Evolutionary conservation across 2,797 vertebrate genomes (phyloP), one percentile per base, ranked within the genome.

Genomic region (Argyrosomus regius): DNA sequence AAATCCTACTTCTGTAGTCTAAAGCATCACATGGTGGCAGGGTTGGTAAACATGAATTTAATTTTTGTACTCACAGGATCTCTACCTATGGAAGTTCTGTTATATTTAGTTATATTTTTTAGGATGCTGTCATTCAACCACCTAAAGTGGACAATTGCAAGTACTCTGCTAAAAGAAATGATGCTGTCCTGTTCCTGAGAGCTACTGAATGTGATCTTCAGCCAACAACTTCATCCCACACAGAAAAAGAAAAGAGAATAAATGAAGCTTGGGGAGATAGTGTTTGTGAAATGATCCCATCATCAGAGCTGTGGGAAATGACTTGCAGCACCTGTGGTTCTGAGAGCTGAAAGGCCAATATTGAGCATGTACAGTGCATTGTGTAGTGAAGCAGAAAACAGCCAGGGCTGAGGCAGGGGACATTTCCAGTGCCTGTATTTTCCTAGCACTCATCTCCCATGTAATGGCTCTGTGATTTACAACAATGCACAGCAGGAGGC

Each of bases 381-480:
- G 77, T 82, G 71, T 67, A 41, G 59, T 76, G 77, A 79, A 78
- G 87, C 80, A 79, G 75, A 90, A 78, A 87, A 79, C 59, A 68
- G 60, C 68, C 26, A 0, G 39, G 54, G 68, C 43, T 65, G 68
- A 74, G 35, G 46, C 46, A 50, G 39, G 49, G 52, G 28, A 28
- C 12, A 22, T 50, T 77, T 73, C 56, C 59, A 28, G 9, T 63
- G 65, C 31, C 71, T 64, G 28, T 83, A 78, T 88, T 81, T 87
- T 65, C 62, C 9, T 52, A 54, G 75, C 63, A 43, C 74, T 85
- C 82, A 80, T 85, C 77, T 75, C 41, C 65, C 24, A 1, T 84
- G 77, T 89, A 87, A 91, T 88, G 82, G 84, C 77, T 84, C 78
- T 52, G 69, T 81, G 64, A 91, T 90, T 91, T 87, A 83, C 84